Evolutionary conservation across 2,888 invertebrate genomes (phyloP), one percentile per base, ranked within the genome.

Genomic region (Cantharis nigra): DNA sequence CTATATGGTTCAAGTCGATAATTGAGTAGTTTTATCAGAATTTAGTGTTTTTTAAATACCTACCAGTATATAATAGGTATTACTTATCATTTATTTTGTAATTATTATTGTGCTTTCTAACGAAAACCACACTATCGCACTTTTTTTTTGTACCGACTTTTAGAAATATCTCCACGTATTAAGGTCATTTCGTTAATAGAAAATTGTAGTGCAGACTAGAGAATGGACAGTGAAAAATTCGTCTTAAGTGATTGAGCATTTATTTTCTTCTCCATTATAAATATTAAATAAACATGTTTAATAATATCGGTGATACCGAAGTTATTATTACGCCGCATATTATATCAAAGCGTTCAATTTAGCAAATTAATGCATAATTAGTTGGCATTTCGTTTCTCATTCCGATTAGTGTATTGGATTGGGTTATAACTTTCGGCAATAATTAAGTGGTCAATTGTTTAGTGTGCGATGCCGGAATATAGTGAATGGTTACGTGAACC

Each of bases 401-500:
- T 49, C n/a, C 49, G 49, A 49, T 49, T 49, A 49, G 49, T 9
- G 49, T n/a, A 49, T 49, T 49, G 49, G 49, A 49, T 9, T n/a
- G n/a, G n/a, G 49, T n/a, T n/a, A n/a, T 49, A 49, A 67, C 23
- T 67, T 67, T n/a, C n/a, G n/a, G 64, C 18, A 69, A 9, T 67
- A 71, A 30, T 73, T 73, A 70, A 33, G 33, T 69, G 67, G 69
- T 71, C 33, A 74, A 74, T 71, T 74, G 63, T 71, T 33, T 13
- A 30, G 74, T 79, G 74, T 79, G 80, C 76, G 74, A 84, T 85
- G 85, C 83, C 82, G n/a, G 81, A 85, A 78, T 85, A 83, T 78
- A 83, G 84, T 70, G 86, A 85, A 71, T 81, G 81, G 67, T 80
- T 85, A 65, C 81, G 77, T 69, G 87, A 87, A 70, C 85, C 85